phyloP scores from a whole-genome alignment of 2,888 invertebrate species.

The Polylopha cassiicola region DNA sequence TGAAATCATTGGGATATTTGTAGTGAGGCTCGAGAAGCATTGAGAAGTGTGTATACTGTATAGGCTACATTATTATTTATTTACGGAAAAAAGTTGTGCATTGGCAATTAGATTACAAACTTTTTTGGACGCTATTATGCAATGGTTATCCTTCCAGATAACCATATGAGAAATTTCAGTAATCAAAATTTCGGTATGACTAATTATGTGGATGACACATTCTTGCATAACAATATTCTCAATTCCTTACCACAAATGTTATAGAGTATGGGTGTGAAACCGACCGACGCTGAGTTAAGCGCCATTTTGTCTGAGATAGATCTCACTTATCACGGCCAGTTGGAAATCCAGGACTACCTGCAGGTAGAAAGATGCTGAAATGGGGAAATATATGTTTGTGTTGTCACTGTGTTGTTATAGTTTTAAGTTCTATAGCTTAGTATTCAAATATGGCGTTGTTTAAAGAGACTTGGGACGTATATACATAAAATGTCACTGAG shows the following conservation, averaged over 20 bases:
- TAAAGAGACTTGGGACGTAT: too few species aligned
- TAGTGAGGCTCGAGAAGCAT: too few species aligned
- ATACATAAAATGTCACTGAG: too few species aligned
- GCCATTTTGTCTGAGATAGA: constrained; percentile 90
- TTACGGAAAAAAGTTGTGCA: too few species aligned
- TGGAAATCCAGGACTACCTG: constrained; percentile 92
- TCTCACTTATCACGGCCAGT: constrained; percentile 88
- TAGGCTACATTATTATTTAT: too few species aligned
- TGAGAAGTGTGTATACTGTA: too few species aligned
- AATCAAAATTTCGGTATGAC: too few species aligned
- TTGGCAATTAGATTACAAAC: too few species aligned
- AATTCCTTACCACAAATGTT: constrained; percentile 37
- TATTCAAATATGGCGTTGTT: constrained; percentile 1
- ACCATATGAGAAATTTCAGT: too few species aligned
- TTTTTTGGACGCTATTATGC: too few species aligned
- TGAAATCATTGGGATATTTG: too few species aligned
- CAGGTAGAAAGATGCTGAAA: constrained; percentile 80
- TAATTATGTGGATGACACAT: neutral
- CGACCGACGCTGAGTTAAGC: constrained; percentile 83
- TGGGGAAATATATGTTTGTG: constrained; percentile 29
- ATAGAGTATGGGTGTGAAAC: constrained; percentile 81
- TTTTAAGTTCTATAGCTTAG: constrained; percentile 27
- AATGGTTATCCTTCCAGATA: too few species aligned
- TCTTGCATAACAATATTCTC: neutral
- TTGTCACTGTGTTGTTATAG: constrained; percentile 21